Evolutionary conservation across 2,888 invertebrate genomes (phyloP), one percentile per base, ranked within the genome.

Genomic region (Beris morrisii): DNA sequence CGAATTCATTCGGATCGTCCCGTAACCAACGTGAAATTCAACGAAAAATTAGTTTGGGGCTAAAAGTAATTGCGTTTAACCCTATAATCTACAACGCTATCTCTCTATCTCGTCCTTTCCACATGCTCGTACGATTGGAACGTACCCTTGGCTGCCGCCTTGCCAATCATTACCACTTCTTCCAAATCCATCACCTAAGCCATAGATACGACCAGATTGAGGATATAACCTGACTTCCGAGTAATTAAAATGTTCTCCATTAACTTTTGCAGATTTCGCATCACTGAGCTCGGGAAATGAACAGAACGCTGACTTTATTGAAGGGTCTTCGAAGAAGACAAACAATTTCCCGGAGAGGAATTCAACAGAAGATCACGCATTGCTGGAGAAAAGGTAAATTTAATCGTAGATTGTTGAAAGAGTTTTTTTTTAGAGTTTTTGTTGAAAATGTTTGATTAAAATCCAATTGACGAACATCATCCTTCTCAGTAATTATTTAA

Each of bases 261-360:
- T 64, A 48, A 64, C 64, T 64, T 64, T 64, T 64, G 55, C 55
- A 64, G 64, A 64, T 55, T 64, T 48, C 56, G 64, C 46, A 64
- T 55, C 64, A 64, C 28, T 53, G 53, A 64, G 31, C 64, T 32
- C 64, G n/a, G 56, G 56, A 55, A 64, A 55, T 64, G 64, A 64
- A 64, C 64, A 50, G 13, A 52, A 12, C 30, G 52, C 43, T 11
- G 50, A 61, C 50, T 61, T 50, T 22, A 61, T 61, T 13, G 61
- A 61, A 50, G 61, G 50, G 12, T 50, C 61, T 32, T 61, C 61
- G 52, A 48, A n/a, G 38, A 61, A 32, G 11, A 38, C 22, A 50
- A 52, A 61, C 52, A 52, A 22, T 38, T 22, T 52, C 5, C 52
- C 31, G 52, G 50, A 61, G 38, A 32, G 32, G 52, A 52, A 50